These are phyloP conservation scores for Aphelenchoides bicaudatus DNA, from an alignment of 2,888 invertebrate species.

Conservation along the genomic window DNA sequence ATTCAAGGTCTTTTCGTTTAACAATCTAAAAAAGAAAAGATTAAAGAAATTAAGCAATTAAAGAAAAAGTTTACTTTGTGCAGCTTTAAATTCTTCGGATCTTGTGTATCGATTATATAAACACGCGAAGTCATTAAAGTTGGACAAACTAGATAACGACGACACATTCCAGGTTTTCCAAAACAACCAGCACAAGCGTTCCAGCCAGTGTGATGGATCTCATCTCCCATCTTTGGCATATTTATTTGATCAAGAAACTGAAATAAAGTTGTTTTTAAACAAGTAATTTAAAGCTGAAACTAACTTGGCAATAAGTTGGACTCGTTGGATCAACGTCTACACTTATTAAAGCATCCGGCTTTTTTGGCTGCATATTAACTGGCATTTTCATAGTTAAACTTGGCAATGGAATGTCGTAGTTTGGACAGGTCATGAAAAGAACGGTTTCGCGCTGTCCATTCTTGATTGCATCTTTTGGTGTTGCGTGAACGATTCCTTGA, in stretches of 20 bases:
- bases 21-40: constrained; percentile 68
- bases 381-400: constrained; percentile 21
- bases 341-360: constrained; percentile 83
- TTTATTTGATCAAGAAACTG: constrained; percentile 82
- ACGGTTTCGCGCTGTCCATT: constrained; percentile 81
- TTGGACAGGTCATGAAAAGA: constrained; percentile 77
- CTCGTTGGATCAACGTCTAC: constrained; percentile 78
- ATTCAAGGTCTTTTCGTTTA: constrained; percentile 75
- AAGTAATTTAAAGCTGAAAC: background rate
- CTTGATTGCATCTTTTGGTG: constrained; percentile 73
- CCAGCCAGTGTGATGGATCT: constrained; percentile 94
- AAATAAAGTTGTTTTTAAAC: constrained; percentile 19
- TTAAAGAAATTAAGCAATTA: background rate
- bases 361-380: constrained; percentile 64
- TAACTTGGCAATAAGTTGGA: constrained; percentile 68
- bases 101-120: constrained; percentile 72
- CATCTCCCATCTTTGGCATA: constrained; percentile 76
- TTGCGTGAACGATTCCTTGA: constrained; percentile 64
- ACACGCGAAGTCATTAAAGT: constrained; percentile 76
- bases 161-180: constrained; percentile 18
- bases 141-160: constrained; percentile 74
- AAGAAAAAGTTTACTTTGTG: constrained; percentile 22
- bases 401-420: constrained; percentile 27
- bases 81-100: constrained; percentile 49
- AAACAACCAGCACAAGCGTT: constrained; percentile 39